Evolutionary conservation across 2,113 vertebrate species (phyloP).

Genomic region (Rynchops niger): DNA sequence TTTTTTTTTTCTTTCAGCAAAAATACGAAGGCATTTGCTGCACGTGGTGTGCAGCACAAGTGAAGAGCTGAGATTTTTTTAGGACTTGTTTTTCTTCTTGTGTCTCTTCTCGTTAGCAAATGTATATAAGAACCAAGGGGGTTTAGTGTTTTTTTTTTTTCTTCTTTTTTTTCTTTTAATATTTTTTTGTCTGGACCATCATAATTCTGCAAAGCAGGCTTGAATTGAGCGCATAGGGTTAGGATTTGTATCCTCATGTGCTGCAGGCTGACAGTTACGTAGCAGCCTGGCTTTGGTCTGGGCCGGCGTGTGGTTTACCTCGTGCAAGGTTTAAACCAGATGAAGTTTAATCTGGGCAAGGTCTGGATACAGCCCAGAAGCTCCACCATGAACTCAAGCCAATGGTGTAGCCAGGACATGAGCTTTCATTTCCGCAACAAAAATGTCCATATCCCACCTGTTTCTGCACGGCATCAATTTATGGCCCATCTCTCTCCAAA

Average conservation of each 20-base stretch:
- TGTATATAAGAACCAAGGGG: background rate
- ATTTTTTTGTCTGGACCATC: background rate
- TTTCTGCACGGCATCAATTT: background rate
- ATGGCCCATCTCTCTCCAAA: background rate
- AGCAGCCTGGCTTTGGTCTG: background rate
- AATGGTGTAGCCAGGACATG: background rate
- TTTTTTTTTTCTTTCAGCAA: background rate
- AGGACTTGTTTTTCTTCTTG: background rate
- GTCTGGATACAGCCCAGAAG: background rate
- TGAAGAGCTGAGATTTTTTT: background rate
- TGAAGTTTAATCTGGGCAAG: background rate
- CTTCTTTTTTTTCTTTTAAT: background rate
- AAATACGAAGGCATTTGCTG: background rate
- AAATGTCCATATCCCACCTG: background rate
- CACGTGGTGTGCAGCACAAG: background rate
- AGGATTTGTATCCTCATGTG: background rate
- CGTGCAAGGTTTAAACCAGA: background rate
- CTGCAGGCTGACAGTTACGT: background rate
- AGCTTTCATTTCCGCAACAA: background rate
- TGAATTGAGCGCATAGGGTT: background rate
- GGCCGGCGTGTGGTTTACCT: rapidly evolving
- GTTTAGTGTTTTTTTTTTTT: background rate
- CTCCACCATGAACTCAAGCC: background rate
- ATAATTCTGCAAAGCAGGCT: background rate
- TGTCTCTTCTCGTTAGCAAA: background rate